Evolutionary conservation across 2,888 invertebrate species (phyloP), one percentile per base, ranked within the genome.

Genomic region (Baronia brevicornis): DNA sequence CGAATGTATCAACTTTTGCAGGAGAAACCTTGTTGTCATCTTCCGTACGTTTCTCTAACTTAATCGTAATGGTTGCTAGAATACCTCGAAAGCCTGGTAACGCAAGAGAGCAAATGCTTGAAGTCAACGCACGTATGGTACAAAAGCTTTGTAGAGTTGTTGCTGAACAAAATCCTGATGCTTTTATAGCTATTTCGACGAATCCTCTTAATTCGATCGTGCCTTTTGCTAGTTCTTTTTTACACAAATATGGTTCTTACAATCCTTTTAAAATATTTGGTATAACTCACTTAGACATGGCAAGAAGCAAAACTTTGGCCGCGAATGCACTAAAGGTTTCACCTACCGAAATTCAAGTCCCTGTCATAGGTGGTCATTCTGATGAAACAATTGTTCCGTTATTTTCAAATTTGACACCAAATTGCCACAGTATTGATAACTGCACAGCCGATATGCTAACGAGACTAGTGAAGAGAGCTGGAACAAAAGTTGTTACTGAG

Each of bases 351-450:
- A 29, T 77, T 11, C 31, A 48, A 4, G 36, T 77, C 14, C 77
- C 75, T 6, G 70, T 75, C 0, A 62, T 77, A 7, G 71, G 77
- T 28, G 77, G 74, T 0, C 71, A 74, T 44, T 75, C 75, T 0
- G 69, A 70, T 7, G 56, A 69, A 1, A 72, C 74, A 2, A 60
- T 73, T 17, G 48, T 75, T 28, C 77, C 75, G 3, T 38, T 77
- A 12, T 75, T 72, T 49, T 75, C 75, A 1, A 67, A 64, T 44
- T 39, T 75, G 23, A 31, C 44, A 2, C 72, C 72, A 1, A 23
- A 37, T 1, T 43, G 43, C 18, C 51, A 51, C 19, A 18, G 10
- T 12, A 13, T 75, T 9, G 54, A 63, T 38, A 32, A 44, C 3
- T 39, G 40, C 18, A 55, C 63, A 53, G 66, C 64, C 5, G 60